Evolutionary conservation across 2,888 invertebrate genomes (phyloP), one percentile per base, ranked within the genome.

Genomic region (Sturmia bella): DNA sequence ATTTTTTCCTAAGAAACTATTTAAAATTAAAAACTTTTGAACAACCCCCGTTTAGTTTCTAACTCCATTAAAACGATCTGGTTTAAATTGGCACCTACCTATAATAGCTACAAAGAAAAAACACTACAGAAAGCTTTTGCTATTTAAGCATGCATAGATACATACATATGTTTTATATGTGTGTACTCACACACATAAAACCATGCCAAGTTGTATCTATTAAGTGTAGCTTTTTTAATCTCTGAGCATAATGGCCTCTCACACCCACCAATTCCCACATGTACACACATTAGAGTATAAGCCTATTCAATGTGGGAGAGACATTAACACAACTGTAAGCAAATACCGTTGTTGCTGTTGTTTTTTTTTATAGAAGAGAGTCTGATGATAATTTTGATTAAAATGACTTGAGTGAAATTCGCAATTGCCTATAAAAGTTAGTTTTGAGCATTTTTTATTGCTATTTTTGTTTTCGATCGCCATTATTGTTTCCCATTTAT

Each of bases 401-500:
- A 61, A 61, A 61, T 61, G 39, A 59, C 64, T 48, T 66, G 64
- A 66, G 70, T 61, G 59, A 54, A 73, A 63, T 81, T 74, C 74
- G 78, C 77, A 81, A 81, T 74, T 77, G 77, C 81, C 64, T 81
- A 73, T 45, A 52, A 57, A 54, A 73, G 43, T 64, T 37, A 54
- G 5, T 37, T 54, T 2, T 59, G 24, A 9, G 64, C 68, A 27
- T 37, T 72, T 17, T n/a, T 57, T 64, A 52, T 43, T 59, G 50
- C 24, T 75, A 45, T 41, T 54, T 11, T 72, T 72, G 21, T 45
- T 73, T 45, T 19, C 68, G 75, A 80, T 80, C 83, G 83, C 83
- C 83, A 83, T 83, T 83, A 83, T 80, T 80, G 72, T 72, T n/a
- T n/a, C n/a, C 68, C 76, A 69, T 73, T 75, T 68, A 2, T 6